Evolutionary conservation across 2,888 invertebrate genomes (phyloP).

Genomic region (Himalopsyche japonica): DNA sequence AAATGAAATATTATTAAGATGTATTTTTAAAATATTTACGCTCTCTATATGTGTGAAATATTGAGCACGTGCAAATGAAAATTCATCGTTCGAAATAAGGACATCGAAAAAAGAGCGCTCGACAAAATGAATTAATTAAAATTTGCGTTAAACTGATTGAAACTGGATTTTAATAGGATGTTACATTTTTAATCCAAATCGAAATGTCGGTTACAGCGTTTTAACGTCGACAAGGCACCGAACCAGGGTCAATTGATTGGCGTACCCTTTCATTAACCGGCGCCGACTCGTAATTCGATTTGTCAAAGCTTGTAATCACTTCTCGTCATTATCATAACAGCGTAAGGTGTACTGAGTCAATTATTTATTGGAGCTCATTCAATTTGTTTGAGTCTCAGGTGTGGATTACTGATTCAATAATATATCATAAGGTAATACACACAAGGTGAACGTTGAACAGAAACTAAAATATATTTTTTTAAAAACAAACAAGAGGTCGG

Average conservation of each 20-base stretch:
- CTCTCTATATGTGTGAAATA: too few species aligned
- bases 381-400: background rate
- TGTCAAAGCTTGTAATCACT: constrained; percentile 6
- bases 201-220: background rate
- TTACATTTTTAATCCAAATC: background rate
- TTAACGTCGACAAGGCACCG: background rate
- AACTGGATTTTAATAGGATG: background rate
- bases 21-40: too few species aligned
- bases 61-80: background rate
- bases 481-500: background rate
- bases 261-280: background rate
- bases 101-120: background rate
- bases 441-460: background rate
- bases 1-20: too few species aligned
- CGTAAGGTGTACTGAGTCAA: background rate
- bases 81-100: background rate
- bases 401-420: background rate
- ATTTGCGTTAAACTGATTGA: background rate
- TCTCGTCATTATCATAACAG: background rate
- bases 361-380: background rate
- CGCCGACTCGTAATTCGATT: background rate
- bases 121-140: background rate
- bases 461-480: background rate
- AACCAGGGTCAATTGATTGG: background rate
- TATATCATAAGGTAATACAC: background rate